These are phyloP conservation scores for Branchellion lobata DNA, from an alignment of 2,888 invertebrate genomes.

Conservation along the genomic window DNA sequence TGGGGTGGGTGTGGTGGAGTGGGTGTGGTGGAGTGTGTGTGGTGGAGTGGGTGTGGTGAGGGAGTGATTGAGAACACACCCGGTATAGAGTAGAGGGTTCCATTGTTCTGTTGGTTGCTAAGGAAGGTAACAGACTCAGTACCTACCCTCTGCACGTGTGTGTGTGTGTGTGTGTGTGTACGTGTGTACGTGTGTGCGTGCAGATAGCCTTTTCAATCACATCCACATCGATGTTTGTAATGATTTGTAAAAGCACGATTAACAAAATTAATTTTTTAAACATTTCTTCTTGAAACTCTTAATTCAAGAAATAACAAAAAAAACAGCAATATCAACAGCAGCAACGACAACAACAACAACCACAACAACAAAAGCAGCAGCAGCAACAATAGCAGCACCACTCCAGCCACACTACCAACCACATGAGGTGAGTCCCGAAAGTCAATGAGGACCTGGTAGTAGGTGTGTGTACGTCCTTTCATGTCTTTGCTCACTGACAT, in stretches of 20 bases:
- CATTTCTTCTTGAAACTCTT: no score
- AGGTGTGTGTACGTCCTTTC: slow-evolving; percentile 85
- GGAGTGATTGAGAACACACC: slow-evolving; percentile 54
- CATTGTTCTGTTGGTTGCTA: slow-evolving; percentile 90
- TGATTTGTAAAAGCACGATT: no score
- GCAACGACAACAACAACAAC: background rate
- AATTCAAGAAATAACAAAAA: background rate
- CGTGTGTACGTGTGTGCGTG: no score
- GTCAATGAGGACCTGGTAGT: slow-evolving; percentile 96
- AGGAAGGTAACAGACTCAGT: slow-evolving; percentile 95
- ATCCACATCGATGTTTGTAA: no score
- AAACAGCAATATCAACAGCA: background rate
- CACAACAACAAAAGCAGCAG: background rate
- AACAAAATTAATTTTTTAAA: no score
- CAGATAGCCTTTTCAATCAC: no score
- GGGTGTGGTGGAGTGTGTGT: background rate
- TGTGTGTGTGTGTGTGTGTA: no score
- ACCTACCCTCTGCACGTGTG: slow-evolving; percentile 78
- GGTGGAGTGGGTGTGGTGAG: background rate
- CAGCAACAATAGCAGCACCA: background rate
- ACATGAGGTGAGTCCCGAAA: slow-evolving; percentile 93
- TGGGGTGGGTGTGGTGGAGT: background rate
- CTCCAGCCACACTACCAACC: slow-evolving; percentile 70
- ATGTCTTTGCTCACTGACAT: slow-evolving; percentile 57
- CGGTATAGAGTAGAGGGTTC: slow-evolving; percentile 91